phyloP scores from a whole-genome alignment of 2,113 vertebrate genomes.

The Psittacus erithacus region DNA sequence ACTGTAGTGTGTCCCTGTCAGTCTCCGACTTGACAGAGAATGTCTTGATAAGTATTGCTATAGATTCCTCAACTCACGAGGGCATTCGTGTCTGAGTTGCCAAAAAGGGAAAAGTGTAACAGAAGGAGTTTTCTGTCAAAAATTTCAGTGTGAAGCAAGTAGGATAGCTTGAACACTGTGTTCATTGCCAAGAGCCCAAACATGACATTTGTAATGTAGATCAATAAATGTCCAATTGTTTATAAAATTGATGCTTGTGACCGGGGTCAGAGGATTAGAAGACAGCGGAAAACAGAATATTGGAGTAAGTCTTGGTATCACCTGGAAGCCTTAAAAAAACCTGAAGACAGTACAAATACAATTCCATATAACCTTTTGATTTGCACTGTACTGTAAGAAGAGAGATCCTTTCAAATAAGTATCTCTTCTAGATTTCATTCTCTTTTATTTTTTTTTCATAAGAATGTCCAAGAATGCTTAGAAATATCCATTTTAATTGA shows the following conservation, averaged over 20 bases:
- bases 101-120: background rate
- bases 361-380: background rate
- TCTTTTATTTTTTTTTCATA: background rate
- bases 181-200: background rate
- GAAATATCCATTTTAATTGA: background rate
- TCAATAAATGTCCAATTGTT: background rate
- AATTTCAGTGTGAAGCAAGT: background rate
- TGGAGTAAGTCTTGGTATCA: background rate
- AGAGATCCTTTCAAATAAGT: background rate
- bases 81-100: background rate
- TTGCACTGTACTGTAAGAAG: background rate
- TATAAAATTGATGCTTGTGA: background rate
- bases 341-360: background rate
- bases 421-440: background rate
- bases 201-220: background rate
- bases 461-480: background rate
- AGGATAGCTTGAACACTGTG: background rate
- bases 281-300: background rate
- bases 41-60: background rate
- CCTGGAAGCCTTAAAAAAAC: background rate
- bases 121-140: background rate
- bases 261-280: background rate
- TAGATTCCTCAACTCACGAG: background rate
- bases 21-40: background rate
- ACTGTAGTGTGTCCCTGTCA: background rate